Evolutionary conservation across 1,140 invertebrate genomes (phyloP).

Genomic region (roundworm (Caenorhabditis elegans)): WBcel235 BX284605.5:12743001-12743500

Average conservation of each 20-base stretch:
- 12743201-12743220: conserved; percentile 50
- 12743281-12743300: background rate
- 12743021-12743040: conserved; percentile 48
- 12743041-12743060: conserved; percentile 40
- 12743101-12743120: conserved; percentile 42
- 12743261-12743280: conserved; percentile 13
- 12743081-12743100: conserved; percentile 43
- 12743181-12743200: conserved; percentile 52
- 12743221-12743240: background rate
- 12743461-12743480: too few relatives aligned
- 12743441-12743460: too few relatives aligned
- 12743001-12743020: conserved; percentile 46
- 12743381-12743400: conserved; percentile 14
- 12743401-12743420: too few relatives aligned
- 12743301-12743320: conserved; percentile 32
- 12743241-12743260: background rate
- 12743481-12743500: too few relatives aligned
- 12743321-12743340: conserved; percentile 24
- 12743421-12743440: too few relatives aligned
- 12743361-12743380: conserved; percentile 44
- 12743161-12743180: conserved; percentile 38
- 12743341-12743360: conserved; percentile 46
- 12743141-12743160: conserved; percentile 49
- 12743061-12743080: conserved; percentile 54
- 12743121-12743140: conserved; percentile 49